phyloP scores from a whole-genome alignment of 2,797 vertebrate species.

The Anguilla anguilla region DNA sequence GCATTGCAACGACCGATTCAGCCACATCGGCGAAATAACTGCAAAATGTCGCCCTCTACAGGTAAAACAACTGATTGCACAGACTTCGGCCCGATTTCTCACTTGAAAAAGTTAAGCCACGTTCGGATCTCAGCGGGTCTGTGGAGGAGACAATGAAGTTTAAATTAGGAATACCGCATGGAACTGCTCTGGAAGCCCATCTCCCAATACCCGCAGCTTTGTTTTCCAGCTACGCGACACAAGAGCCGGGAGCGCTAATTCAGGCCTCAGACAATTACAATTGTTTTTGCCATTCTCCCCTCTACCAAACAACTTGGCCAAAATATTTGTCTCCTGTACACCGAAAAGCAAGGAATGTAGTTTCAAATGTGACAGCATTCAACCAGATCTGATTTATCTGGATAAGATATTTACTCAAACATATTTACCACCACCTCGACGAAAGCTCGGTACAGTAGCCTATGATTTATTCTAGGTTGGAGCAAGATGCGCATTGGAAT shows the following conservation, averaged over 20 bases:
- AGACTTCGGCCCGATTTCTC: not conserved
- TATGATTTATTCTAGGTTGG: too few relatives aligned
- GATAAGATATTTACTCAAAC: not conserved
- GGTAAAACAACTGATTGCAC: slow-evolving; percentile 33
- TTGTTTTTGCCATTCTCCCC: not conserved
- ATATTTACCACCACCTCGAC: too few relatives aligned
- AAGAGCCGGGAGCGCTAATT: not conserved
- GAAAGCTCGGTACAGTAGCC: too few relatives aligned
- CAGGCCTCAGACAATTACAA: not conserved
- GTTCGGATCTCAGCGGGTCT: not conserved
- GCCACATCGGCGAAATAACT: slow-evolving; percentile 25
- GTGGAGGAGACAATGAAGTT: not conserved
- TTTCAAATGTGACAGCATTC: not conserved
- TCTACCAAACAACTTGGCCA: not conserved
- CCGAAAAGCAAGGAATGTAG: not conserved
- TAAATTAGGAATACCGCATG: not conserved
- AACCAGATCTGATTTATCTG: not conserved
- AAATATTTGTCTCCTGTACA: not conserved
- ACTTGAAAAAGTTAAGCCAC: not conserved
- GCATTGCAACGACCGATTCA: not conserved
- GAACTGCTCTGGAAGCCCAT: not conserved
- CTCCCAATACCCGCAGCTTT: not conserved
- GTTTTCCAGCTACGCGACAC: not conserved
- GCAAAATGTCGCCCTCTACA: slow-evolving; percentile 55
- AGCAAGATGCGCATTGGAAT: not conserved